Percentiles rank a stretch among this genome's conserved stretches.
These are phyloP conservation scores for Platypus cylindrus DNA, from an alignment of 2,888 invertebrate genomes.

Conservation along the genomic window DNA sequence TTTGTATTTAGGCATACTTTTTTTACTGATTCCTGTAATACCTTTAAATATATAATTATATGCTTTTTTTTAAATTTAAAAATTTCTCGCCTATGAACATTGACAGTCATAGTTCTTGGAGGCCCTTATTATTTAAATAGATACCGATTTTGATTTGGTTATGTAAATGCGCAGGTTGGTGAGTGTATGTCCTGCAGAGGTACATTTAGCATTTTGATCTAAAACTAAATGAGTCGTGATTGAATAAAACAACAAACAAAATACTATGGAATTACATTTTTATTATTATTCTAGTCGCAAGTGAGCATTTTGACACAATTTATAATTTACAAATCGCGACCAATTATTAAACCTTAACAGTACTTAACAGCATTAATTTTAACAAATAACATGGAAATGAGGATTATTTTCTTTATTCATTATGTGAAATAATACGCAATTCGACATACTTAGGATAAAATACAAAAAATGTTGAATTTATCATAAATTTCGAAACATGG, in stretches of 20 bases:
- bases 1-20: not conserved
- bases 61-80: not conserved
- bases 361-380: slow-evolving; percentile 39
- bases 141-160: too few relatives aligned
- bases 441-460: too few relatives aligned
- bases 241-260: slow-evolving; percentile 6
- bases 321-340: slow-evolving; percentile 38
- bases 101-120: too few relatives aligned
- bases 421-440: too few relatives aligned
- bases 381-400: slow-evolving; percentile 39
- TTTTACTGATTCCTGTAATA: not conserved
- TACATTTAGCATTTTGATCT: too few relatives aligned
- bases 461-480: too few relatives aligned
- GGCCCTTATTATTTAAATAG: too few relatives aligned
- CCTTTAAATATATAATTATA: slow-evolving; percentile 1
- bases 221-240: too few relatives aligned
- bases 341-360: slow-evolving; percentile 35
- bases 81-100: too few relatives aligned
- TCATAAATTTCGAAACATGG: too few relatives aligned
- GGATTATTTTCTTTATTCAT: slow-evolving; percentile 22
- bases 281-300: slow-evolving; percentile 17
- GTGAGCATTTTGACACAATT: slow-evolving; percentile 39
- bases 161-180: too few relatives aligned
- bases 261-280: slow-evolving; percentile 16
- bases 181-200: too few relatives aligned